Evolutionary conservation across 2,888 invertebrate genomes (phyloP), one percentile per base, ranked within the genome.

Genomic region (Phyllotreta striolata): DNA sequence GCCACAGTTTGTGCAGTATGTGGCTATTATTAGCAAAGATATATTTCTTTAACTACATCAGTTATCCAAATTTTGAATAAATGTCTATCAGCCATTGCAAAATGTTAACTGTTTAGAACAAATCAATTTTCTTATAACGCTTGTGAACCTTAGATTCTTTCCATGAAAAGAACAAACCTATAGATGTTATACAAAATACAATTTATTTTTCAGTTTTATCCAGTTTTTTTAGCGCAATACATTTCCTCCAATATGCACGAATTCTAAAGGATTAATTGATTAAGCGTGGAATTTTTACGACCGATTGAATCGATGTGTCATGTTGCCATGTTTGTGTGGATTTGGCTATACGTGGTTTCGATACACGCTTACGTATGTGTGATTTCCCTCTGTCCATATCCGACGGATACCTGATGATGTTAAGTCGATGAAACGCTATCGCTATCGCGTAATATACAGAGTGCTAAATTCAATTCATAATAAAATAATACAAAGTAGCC

Each of bases 261-360:
- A 52, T 60, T 60, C 52, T 52, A 52, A 60, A 52, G 60, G 60
- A 52, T 66, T 65, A 69, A 69, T 69, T 67, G 67, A 69, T 69
- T 69, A 66, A 60, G 52, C 56, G 61, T 47, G 67, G 67, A 66
- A 67, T 69, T 66, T 68, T 68, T 68, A 68, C 66, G 51, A 55
- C 57, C 59, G 64, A 64, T 63, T 64, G 58, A 38, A 54, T 61
- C 44, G 62, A 66, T 66, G 67, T 66, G 67, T 66, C 68, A 64
- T 64, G 63, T 63, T 61, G 62, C 68, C 63, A 63, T 68, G 58
- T 68, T 66, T 55, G 68, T 65, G 64, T 59, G 56, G 68, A 66
- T 68, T 68, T 66, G 68, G 68, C 56, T 12, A 57, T 65, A 65
- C 64, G 67, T 68, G 66, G 64, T 64, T 64, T 54, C 60, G 54